Evolutionary conservation across 92 coral and sea anemone species (phyloP), one percentile per base, ranked within the genome.

Genomic region (Epizoanthus rinbou): DNA sequence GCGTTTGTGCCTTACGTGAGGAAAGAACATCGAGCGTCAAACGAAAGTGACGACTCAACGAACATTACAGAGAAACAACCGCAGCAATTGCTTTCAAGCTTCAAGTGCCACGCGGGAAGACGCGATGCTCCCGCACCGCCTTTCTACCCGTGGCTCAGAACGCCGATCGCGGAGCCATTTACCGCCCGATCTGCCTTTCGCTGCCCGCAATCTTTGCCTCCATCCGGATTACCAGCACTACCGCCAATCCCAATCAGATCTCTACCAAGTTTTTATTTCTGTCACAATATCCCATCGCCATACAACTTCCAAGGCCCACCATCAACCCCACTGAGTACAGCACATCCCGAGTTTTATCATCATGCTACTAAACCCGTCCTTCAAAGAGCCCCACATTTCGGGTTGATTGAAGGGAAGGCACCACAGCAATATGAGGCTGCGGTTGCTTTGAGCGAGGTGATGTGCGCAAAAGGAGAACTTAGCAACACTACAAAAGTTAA

Each of bases 1-100:
- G 87, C 87, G 2, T 85, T 85, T 22, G 54, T 85, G 13, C 92
- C 89, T 0, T 89, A 80, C 35, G 74, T 73, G 35, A 78, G 71
- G 33, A 78, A 78, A 43, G 82, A 78, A 50, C 54, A 13, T 17
- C 13, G 15, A 24, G 17, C 16, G 19, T 24, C 57, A 39, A 19
- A 43, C 21, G 82, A 60, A 45, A 62, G 82, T 22, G 82, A 78
- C 14, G 15, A 39, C 15, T 0, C 14, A 11, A 41, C 28, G 24
- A 35, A 13, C 56, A 59, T n/a, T n/a, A n/a, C n/a, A 41, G 24
- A 59, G 53, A 37, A 35, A 76, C 69, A 31, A 25, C 60, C 57
- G 11, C 64, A 75, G 67, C 64, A 33, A 17, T 4, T 17, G 28
- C 33, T 62, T 78, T 65, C 56, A 63, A 62, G 64, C 58, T 22